Conservation (phyloP, 92 coral and sea anemone genomes). For the Epizoanthus scotinus region DNA sequence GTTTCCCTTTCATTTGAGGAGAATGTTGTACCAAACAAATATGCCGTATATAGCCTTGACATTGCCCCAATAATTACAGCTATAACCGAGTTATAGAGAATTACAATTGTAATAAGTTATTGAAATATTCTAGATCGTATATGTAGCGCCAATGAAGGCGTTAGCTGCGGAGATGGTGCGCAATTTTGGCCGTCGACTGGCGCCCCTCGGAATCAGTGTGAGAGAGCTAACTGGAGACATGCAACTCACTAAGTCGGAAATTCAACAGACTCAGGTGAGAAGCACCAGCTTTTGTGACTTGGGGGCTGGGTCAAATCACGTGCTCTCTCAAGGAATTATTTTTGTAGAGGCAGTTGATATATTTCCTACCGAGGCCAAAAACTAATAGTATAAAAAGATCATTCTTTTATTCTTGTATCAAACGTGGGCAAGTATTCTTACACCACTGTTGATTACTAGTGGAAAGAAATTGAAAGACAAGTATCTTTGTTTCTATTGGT, state of each 20-base stretch:
- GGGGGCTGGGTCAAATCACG: background rate
- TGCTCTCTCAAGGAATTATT: no score
- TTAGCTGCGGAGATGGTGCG: slow-evolving; percentile 99
- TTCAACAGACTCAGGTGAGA: slow-evolving; percentile 92
- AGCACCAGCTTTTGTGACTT: background rate
- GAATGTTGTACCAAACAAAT: no score
- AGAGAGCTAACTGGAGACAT: slow-evolving; percentile 97
- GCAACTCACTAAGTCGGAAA: slow-evolving; percentile 96
- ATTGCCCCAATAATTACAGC: background rate
- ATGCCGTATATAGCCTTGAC: background rate
- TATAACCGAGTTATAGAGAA: background rate
- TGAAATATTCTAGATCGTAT: slow-evolving; percentile 65
- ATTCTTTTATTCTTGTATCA: no score
- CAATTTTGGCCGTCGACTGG: slow-evolving; percentile 86
- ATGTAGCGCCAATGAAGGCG: slow-evolving; percentile 99
- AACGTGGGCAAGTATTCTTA: no score
- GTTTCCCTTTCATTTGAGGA: no score
- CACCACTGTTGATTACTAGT: no score
- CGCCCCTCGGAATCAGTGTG: slow-evolving; percentile 88
- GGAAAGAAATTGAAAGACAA: no score
- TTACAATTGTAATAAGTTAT: background rate
- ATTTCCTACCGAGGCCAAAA: no score
- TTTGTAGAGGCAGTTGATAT: no score
- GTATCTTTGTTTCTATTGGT: no score
- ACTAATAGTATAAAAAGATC: no score